Conservation (phyloP, 2,888 invertebrate genomes). For the Cheilosia impressa region DNA sequence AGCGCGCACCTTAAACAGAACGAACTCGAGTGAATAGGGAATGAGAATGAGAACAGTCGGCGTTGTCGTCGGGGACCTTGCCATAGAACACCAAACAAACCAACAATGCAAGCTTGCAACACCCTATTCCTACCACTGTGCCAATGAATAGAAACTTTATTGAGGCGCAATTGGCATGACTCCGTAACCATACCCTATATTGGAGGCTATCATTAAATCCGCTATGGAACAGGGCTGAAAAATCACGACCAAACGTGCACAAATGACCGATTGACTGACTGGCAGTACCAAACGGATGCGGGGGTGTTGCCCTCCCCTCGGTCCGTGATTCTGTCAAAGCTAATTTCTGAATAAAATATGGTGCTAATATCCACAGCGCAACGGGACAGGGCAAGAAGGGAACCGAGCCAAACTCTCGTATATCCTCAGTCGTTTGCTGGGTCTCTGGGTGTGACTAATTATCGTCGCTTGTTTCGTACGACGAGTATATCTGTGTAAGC, state of each 20-base stretch:
- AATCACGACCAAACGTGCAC: conserved; percentile 67
- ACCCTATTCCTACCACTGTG: conserved; percentile 43
- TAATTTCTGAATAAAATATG: conserved; percentile 61
- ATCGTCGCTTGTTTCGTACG: conserved; percentile 53
- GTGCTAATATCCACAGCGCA: conserved; percentile 27
- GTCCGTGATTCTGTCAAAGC: conserved; percentile 50
- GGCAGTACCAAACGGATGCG: conserved; percentile 41
- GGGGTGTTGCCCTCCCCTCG: conserved; percentile 43
- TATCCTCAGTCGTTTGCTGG: conserved; percentile 62
- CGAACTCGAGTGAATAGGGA: conserved; percentile 43
- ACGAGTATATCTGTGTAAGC: conserved; percentile 43
- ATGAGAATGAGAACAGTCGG: conserved; percentile 47
- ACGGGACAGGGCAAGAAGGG: conserved; percentile 48
- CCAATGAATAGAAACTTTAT: conserved; percentile 28
- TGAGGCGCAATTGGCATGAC: conserved; percentile 37
- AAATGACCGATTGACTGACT: conserved; percentile 73
- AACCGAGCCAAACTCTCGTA: conserved; percentile 44
- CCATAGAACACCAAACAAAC: conserved; percentile 37
- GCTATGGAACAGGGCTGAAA: conserved; percentile 65
- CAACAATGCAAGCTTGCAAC: conserved; percentile 60
- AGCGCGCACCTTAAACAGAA: conserved; percentile 68
- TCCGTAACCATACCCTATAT: conserved; percentile 53
- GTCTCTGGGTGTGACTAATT: conserved; percentile 71
- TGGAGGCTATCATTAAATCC: conserved; percentile 60
- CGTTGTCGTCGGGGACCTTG: conserved; percentile 55